These are phyloP conservation scores for Labeo rohita DNA, from an alignment of 2,113 vertebrate genomes.

Conservation along the genomic window DNA sequence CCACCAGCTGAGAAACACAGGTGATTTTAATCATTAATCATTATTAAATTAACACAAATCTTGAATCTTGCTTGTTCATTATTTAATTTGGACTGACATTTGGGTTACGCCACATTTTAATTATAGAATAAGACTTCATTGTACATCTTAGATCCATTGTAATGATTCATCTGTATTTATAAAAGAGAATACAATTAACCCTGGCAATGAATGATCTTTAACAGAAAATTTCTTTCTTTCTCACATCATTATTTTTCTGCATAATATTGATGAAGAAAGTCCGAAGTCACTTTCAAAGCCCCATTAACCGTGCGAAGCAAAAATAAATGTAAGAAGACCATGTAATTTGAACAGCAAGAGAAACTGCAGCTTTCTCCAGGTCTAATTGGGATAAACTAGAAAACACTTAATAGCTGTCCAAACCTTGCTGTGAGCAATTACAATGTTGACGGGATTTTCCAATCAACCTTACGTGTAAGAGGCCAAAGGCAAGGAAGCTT, in stretches of 20 bases:
- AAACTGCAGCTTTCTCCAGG: conserved; percentile 45
- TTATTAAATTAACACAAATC: neutral
- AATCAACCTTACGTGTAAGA: conserved; percentile 45
- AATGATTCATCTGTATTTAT: neutral
- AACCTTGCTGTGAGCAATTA: conserved; percentile 50
- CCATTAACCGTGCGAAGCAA: conserved; percentile 4
- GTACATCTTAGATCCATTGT: neutral
- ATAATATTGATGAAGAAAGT: conserved; percentile 3
- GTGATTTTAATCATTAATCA: neutral
- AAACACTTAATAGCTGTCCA: conserved; percentile 38
- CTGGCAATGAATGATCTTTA: neutral
- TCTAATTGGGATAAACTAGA: conserved; percentile 11
- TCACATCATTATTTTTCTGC: neutral
- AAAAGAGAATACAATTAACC: neutral
- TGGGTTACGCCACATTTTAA: neutral
- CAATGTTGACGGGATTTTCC: conserved; percentile 52
- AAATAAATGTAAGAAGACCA: neutral
- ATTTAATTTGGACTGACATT: neutral
- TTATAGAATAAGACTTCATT: neutral
- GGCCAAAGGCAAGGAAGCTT: conserved; percentile 8
- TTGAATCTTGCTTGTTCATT: neutral
- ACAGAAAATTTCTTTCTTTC: neutral
- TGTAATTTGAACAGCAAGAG: conserved; percentile 44
- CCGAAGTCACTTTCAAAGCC: conserved; percentile 31
- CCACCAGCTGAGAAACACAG: neutral